Evolutionary conservation across 2,888 invertebrate species (phyloP), one percentile per base, ranked within the genome.

Genomic region (Chrysotoxum bicinctum): DNA sequence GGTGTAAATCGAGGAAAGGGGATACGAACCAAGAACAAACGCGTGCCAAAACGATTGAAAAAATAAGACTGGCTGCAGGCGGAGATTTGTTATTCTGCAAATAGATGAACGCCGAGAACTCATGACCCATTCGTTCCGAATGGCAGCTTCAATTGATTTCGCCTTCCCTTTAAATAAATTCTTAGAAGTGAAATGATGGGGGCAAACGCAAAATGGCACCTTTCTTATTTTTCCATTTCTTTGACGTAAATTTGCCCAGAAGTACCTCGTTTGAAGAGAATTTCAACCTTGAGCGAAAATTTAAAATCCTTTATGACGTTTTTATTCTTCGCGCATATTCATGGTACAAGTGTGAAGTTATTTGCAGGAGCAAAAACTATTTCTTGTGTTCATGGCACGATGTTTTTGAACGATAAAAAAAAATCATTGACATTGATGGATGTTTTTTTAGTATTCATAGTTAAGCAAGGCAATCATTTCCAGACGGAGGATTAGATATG

Each of bases 61-160:
- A 50, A 77, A 60, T n/a, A 64, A 23, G 32, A 72, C 14, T n/a
- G 16, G 5, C 58, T 54, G 23, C 32, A 19, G 21, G 35, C n/a
- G 54, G 45, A 35, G 45, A 64, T 64, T 64, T 68, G 30, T 21
- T n/a, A n/a, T n/a, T 69, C 74, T 43, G 35, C 9, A 74, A 80
- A 80, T 74, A 80, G 43, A 62, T 43, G 43, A 45, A 30, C 45
- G 62, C 35, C 9, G 4, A 50, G 69, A 69, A 74, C 68, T 68
- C 74, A 74, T 80, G 23, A 62, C 43, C 66, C 23, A 52, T 58
- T 69, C 50, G 62, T 43, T 62, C 40, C 23, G 14, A 30, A 50
- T 64, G 72, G 72, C 64, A 66, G 72, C 23, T 72, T 50, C 72
- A 72, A 79, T 73, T 79, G 66, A 73, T 73, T 48, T 70, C 21